These are phyloP conservation scores for Crax fasciolata DNA, from an alignment of 2,797 vertebrate genomes.

Conservation along the genomic window DNA sequence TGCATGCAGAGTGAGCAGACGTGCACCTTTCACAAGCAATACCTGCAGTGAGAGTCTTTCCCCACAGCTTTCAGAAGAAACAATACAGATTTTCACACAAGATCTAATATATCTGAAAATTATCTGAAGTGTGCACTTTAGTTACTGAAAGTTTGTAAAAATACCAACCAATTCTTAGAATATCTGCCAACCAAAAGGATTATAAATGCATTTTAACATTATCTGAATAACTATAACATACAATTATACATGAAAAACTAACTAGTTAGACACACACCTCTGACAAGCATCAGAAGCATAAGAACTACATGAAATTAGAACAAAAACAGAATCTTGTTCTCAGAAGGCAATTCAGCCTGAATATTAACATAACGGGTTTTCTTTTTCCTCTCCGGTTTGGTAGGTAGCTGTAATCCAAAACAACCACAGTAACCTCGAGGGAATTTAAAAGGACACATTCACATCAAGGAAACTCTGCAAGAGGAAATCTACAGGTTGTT, in stretches of 20 bases:
- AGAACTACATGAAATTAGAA: constrained; percentile 7
- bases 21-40: neutral
- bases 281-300: neutral
- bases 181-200: neutral
- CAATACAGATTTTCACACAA: neutral
- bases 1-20: neutral
- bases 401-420: neutral
- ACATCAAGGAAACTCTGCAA: neutral
- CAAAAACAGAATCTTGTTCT: neutral
- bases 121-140: fast-evolving
- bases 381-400: neutral
- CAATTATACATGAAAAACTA: neutral
- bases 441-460: neutral
- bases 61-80: neutral
- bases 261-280: neutral
- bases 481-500: neutral
- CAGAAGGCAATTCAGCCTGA: neutral
- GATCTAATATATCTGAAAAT: neutral
- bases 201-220: neutral
- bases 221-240: neutral
- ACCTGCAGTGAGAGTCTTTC: neutral
- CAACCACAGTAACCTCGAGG: neutral
- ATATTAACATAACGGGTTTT: neutral
- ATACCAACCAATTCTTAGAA: neutral
- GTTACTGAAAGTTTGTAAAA: neutral